Conservation (phyloP, 1,140 invertebrate genomes). For the Euura saliciscinereae region DNA sequence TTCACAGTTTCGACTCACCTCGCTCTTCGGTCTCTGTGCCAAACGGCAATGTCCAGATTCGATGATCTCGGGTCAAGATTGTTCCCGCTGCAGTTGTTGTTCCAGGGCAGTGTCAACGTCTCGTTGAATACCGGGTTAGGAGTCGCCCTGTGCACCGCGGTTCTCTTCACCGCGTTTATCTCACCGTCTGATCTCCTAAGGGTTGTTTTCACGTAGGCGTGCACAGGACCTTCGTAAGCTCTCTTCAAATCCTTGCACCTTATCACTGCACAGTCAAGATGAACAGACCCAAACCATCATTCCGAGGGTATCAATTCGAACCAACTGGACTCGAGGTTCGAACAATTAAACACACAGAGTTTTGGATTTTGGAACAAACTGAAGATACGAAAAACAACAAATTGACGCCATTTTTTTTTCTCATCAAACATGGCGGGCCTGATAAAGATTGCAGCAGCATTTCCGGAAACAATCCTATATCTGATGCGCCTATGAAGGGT, state of each 20-base stretch:
- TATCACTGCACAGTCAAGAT: slow-evolving; percentile 42
- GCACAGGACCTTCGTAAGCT: slow-evolving; percentile 52
- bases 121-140: slow-evolving; percentile 57
- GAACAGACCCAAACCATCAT: too few relatives aligned
- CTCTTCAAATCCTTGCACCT: slow-evolving; percentile 56
- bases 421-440: too few relatives aligned
- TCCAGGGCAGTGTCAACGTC: slow-evolving; percentile 52
- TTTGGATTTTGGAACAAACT: too few relatives aligned
- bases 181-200: slow-evolving; percentile 51
- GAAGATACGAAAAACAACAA: too few relatives aligned
- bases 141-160: slow-evolving; percentile 58
- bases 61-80: slow-evolving; percentile 46
- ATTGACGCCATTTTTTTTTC: too few relatives aligned
- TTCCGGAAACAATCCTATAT: too few relatives aligned
- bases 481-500: too few relatives aligned
- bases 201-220: slow-evolving; percentile 57
- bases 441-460: too few relatives aligned
- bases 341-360: too few relatives aligned
- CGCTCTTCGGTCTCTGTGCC: slow-evolving; percentile 59
- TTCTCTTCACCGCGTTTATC: slow-evolving; percentile 51
- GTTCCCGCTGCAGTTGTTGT: slow-evolving; percentile 42
- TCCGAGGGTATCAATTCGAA: too few relatives aligned
- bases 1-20: slow-evolving; percentile 41
- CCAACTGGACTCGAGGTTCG: too few relatives aligned
- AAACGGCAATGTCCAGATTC: slow-evolving; percentile 58